phyloP scores from a whole-genome alignment of 2,888 invertebrate genomes.

The Drosophila austrosaltans region DNA sequence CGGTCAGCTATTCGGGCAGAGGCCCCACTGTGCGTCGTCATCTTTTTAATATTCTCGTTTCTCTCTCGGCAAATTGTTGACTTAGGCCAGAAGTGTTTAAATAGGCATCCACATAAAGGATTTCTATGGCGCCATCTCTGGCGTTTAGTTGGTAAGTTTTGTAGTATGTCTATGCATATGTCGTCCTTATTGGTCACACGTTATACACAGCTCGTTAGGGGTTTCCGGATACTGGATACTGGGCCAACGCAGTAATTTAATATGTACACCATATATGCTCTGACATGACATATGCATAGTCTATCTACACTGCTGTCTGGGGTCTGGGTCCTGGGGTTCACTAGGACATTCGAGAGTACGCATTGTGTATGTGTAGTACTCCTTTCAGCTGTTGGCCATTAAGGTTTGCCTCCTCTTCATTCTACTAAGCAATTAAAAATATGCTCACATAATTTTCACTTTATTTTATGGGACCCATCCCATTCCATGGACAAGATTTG shows the following conservation, averaged over 20 bases:
- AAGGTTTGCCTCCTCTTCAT: constrained; percentile 44
- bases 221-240: constrained; percentile 31
- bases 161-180: constrained; percentile 18
- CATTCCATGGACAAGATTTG: constrained; percentile 43
- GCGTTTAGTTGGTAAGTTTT: constrained; percentile 10
- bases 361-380: not conserved
- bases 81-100: constrained; percentile 53
- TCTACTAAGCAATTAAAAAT: constrained; percentile 64
- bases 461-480: constrained; percentile 19
- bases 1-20: no score
- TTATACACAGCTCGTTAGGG: constrained; percentile 58
- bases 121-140: constrained; percentile 30
- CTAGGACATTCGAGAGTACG: not conserved
- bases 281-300: constrained; percentile 32
- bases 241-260: constrained; percentile 62
- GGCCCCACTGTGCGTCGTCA: no score
- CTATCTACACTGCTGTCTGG: constrained; percentile 30
- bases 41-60: constrained; percentile 70
- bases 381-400: constrained; percentile 46
- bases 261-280: constrained; percentile 50
- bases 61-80: constrained; percentile 59
- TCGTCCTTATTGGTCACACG: constrained; percentile 51
- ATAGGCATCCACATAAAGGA: constrained; percentile 39
- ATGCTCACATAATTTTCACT: constrained; percentile 50
- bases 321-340: constrained; percentile 19